Percentiles rank a stretch among this genome's conserved stretches.
Conservation (phyloP, 2,888 invertebrate genomes). For the Phalera bucephala region DNA sequence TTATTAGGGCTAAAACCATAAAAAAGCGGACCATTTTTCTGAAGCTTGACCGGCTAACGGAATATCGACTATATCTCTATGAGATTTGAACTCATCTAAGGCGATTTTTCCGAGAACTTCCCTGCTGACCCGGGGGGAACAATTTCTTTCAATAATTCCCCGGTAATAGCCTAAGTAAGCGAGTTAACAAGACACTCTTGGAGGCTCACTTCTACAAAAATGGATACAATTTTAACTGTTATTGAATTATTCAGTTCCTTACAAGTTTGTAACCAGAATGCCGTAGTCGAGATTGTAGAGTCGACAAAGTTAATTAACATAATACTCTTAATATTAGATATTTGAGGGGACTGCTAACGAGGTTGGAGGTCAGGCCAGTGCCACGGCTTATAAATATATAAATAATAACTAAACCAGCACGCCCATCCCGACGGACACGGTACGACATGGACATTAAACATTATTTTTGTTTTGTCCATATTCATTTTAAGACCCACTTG, state of each 20-base stretch:
- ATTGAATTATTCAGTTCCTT: conserved; percentile 47
- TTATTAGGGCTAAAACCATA: conserved; percentile 45
- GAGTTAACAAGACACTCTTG: conserved; percentile 59
- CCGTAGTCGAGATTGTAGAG: neutral
- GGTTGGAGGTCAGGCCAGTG: too few relatives aligned
- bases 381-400: too few relatives aligned
- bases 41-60: conserved; percentile 15
- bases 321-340: too few relatives aligned
- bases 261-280: conserved; percentile 3
- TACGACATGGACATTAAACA: too few relatives aligned
- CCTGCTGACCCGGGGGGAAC: conserved; percentile 38
- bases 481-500: too few relatives aligned
- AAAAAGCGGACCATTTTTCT: conserved; percentile 48
- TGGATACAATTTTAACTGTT: conserved; percentile 49
- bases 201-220: conserved; percentile 45
- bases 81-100: conserved; percentile 14
- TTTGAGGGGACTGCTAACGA: too few relatives aligned
- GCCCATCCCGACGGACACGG: too few relatives aligned
- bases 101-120: conserved; percentile 17
- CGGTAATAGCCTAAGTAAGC: conserved; percentile 61
- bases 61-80: conserved; percentile 20
- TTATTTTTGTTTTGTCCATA: too few relatives aligned
- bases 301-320: neutral
- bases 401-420: too few relatives aligned
- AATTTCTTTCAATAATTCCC: conserved; percentile 62